Percentiles rank a stretch among this genome's conserved stretches.
Evolutionary conservation across 2,113 vertebrate species (phyloP).

Genomic region (Catharus fuscescens): DNA sequence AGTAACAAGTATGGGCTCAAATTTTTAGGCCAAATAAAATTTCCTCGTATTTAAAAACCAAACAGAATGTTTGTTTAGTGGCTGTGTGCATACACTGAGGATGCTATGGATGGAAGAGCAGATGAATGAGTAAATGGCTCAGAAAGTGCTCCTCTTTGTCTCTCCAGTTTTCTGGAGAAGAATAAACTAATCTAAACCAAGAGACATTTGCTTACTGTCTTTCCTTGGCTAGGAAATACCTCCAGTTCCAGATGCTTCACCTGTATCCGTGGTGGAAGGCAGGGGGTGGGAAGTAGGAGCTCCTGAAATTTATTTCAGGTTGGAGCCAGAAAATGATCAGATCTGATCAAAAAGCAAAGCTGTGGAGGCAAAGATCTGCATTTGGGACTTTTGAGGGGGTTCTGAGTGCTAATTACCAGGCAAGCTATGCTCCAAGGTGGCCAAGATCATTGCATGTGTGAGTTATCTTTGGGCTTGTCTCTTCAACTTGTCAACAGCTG

Average conservation of each 20-base stretch:
- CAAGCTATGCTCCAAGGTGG: too few species aligned
- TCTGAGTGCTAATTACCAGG: background rate
- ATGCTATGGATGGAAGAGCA: background rate
- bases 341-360: background rate
- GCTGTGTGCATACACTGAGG: background rate
- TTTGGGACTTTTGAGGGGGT: background rate
- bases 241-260: background rate
- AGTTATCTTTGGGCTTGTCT: background rate
- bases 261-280: rapidly evolving
- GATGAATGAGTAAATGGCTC: background rate
- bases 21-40: background rate
- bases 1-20: background rate
- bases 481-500: background rate
- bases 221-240: background rate
- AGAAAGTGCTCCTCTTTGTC: background rate
- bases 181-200: background rate
- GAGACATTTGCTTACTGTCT: background rate
- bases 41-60: background rate
- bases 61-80: background rate
- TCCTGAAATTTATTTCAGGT: background rate
- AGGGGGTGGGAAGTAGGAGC: background rate
- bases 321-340: background rate
- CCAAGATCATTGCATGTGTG: background rate
- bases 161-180: background rate
- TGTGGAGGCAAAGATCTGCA: rapidly evolving